Evolutionary conservation across 2,888 invertebrate genomes (phyloP).

Genomic region (Eupithecia inturbata): DNA sequence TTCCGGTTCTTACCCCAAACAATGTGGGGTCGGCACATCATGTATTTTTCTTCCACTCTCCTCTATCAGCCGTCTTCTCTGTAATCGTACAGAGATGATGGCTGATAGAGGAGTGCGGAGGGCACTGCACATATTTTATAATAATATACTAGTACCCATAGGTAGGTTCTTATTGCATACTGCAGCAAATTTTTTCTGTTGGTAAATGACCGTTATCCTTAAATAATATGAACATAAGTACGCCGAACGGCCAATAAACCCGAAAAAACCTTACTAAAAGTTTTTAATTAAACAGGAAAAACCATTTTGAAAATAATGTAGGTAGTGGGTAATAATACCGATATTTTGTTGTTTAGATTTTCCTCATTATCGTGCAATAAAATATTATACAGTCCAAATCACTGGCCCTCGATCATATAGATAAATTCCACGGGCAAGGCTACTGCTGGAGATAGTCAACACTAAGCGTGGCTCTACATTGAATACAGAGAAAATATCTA

Average conservation of each 20-base stretch:
- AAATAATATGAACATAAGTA: neutral
- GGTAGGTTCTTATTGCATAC: neutral
- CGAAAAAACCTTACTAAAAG: neutral
- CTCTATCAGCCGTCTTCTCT: no score
- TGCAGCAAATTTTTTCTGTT: neutral
- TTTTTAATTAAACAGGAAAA: constrained; percentile 3
- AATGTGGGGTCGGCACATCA: no score
- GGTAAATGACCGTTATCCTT: neutral
- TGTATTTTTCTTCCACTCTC: no score
- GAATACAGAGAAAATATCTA: neutral
- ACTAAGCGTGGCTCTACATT: neutral
- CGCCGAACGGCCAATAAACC: neutral
- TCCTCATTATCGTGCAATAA: neutral
- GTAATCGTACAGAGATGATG: no score
- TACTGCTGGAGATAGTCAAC: neutral
- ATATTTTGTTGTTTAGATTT: neutral
- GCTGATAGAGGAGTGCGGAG: no score
- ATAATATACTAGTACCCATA: no score
- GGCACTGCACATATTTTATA: no score
- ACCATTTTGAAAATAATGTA: neutral
- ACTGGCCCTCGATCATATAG: neutral
- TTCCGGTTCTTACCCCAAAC: no score
- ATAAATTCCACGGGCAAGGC: neutral
- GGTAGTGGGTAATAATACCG: neutral
- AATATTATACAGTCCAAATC: neutral